Evolutionary conservation across 2,113 vertebrate genomes (phyloP).

Genomic region (Apeltes quadracus): DNA sequence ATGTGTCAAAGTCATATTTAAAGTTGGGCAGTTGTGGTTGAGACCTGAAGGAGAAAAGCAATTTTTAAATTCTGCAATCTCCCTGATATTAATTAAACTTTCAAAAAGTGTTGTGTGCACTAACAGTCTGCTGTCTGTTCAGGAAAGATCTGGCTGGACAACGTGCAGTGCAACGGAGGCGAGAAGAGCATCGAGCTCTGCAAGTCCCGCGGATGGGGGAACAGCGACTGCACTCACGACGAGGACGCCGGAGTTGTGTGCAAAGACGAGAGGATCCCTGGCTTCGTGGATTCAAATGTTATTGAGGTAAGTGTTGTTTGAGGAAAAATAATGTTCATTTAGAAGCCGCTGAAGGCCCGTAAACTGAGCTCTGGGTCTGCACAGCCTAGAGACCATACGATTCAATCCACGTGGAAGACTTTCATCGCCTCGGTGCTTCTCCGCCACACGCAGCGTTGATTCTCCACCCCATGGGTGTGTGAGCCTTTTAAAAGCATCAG

Average conservation of each 20-base stretch:
- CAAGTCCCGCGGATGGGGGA: conserved; percentile 93
- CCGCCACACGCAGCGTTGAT: conserved; percentile 24
- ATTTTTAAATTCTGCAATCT: no score
- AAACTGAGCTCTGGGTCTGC: conserved; percentile 13
- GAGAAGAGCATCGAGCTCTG: conserved; percentile 88
- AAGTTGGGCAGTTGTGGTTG: neutral
- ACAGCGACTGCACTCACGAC: conserved; percentile 97
- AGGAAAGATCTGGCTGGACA: conserved; percentile 98
- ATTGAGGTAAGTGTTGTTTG: conserved; percentile 86
- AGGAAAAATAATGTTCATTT: neutral
- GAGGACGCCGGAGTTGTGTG: conserved; percentile 95
- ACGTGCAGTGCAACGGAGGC: conserved; percentile 86
- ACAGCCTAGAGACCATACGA: conserved; percentile 1
- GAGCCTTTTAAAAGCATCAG: conserved; percentile 11
- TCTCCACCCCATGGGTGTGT: conserved; percentile 18
- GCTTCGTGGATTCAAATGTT: conserved; percentile 90
- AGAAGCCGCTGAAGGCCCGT: conserved; percentile 9
- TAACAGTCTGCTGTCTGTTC: conserved; percentile 46
- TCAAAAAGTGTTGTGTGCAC: no score
- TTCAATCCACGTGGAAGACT: conserved; percentile 13
- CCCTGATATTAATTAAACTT: no score
- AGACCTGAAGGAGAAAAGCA: no score
- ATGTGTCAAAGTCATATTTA: neutral
- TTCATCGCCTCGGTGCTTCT: conserved; percentile 13
- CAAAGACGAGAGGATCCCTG: conserved; percentile 91